A percentile compares a stretch with the other conserved stretches of the same genome.
phyloP scores from a whole-genome alignment of 2,797 vertebrate species.

The Gobio occitaniae region DNA sequence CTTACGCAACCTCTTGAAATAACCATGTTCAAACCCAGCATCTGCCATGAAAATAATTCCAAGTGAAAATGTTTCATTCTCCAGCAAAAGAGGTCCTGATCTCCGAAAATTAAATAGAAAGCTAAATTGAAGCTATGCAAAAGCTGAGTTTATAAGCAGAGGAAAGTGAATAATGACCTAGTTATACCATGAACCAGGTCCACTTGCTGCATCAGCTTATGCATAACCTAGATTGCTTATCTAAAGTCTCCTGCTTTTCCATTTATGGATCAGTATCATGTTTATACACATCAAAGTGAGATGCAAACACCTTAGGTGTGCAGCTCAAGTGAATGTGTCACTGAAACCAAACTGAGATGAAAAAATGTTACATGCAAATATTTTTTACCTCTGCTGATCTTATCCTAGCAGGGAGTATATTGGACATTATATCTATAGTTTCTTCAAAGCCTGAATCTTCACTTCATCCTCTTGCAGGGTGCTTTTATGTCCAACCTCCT shows the following conservation, averaged over 20 bases:
- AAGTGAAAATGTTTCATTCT: conserved; percentile 35
- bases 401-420: conserved; percentile 11
- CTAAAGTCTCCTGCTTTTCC: not conserved
- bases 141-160: not conserved
- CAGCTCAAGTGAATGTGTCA: not conserved
- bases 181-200: not conserved
- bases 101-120: conserved; percentile 7
- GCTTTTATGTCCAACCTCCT: conserved; percentile 21
- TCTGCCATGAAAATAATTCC: conserved; percentile 36
- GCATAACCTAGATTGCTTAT: conserved; percentile 27
- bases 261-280: conserved; percentile 11
- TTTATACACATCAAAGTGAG: conserved; percentile 27
- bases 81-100: conserved; percentile 1
- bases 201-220: conserved; percentile 20
- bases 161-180: conserved; percentile 21
- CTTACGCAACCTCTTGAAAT: conserved; percentile 41
- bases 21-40: conserved; percentile 15
- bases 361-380: not conserved
- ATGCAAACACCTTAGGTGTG: conserved; percentile 19
- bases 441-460: conserved; percentile 37
- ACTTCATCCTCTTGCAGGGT: conserved; percentile 7
- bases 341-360: not conserved
- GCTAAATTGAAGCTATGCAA: not conserved
- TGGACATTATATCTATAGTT: not conserved
- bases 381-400: not conserved